A percentile compares a stretch with the other conserved stretches of the same genome.
Evolutionary conservation across 2,888 invertebrate genomes (phyloP).

Genomic region (Alloplasta piceator): DNA sequence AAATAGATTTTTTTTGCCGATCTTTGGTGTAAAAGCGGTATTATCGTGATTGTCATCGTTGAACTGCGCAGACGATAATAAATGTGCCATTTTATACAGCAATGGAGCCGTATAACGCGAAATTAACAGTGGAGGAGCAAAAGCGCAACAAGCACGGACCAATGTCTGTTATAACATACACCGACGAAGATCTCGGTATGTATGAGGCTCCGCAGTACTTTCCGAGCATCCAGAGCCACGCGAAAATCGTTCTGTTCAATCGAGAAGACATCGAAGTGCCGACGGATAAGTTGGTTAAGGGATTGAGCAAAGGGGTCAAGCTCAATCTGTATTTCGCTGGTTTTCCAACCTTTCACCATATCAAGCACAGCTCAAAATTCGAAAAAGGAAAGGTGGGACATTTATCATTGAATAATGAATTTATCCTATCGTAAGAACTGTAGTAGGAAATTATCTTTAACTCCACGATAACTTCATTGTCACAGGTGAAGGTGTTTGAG

Average conservation of each 20-base stretch:
- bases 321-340: slow-evolving; percentile 92
- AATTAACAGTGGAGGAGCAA: slow-evolving; percentile 89
- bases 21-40: slow-evolving; percentile 27
- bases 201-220: slow-evolving; percentile 87
- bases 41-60: background rate
- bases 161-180: slow-evolving; percentile 91
- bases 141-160: slow-evolving; percentile 93
- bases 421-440: background rate
- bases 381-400: slow-evolving; percentile 79
- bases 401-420: slow-evolving; percentile 37
- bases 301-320: slow-evolving; percentile 88
- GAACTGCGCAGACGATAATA: slow-evolving; percentile 16
- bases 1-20: no score
- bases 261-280: slow-evolving; percentile 87
- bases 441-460: background rate
- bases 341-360: slow-evolving; percentile 95
- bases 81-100: slow-evolving; percentile 82
- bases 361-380: slow-evolving; percentile 89
- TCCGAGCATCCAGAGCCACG: slow-evolving; percentile 85
- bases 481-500: slow-evolving; percentile 95
- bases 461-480: slow-evolving; percentile 60
- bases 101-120: slow-evolving; percentile 88
- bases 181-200: slow-evolving; percentile 85
- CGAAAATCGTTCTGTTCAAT: slow-evolving; percentile 84
- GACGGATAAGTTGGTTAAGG: slow-evolving; percentile 86